Evolutionary conservation across 2,113 vertebrate genomes (phyloP), one percentile per base, ranked within the genome.

Genomic region (Oncorhynchus keta): DNA sequence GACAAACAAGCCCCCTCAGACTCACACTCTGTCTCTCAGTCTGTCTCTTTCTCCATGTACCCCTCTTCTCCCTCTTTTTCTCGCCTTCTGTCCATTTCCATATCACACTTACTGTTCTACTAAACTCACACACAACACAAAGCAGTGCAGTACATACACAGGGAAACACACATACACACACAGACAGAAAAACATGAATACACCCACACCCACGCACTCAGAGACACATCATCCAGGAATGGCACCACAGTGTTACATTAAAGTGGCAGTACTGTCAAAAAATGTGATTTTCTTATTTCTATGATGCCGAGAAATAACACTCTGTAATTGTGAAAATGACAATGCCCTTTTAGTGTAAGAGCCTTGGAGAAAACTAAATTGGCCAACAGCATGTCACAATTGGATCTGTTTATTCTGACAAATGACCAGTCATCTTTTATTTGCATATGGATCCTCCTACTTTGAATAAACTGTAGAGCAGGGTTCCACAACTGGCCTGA

Each of bases 1-100:
- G 81, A 89, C 83, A 89, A 91, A 89, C 83, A 86, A 89, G 82
- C 79, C 85, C 86, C 85, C 88, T 89, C 86, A 86, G 77, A 70
- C 79, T 79, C 78, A 83, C 68, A 71, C 39, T 45, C 79, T 86
- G 82, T 85, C 81, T 81, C 81, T 86, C 81, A 79, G 74, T 78
- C 85, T 86, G 84, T 77, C 72, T 77, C 78, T 84, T 83, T 26
- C 66, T 79, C 73, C 20, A 68, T 79, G 73, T 45, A 9, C 39
- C 8, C 9, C 39, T 11, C 39, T 45, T 45, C 39, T 45, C 39
- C 9, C 39, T 45, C 39, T 73, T 68, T 61, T 62, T 22, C 77
- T 86, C 83, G 78, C 67, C 80, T 83, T 80, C 71, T 76, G 83
- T 79, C 48, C 82, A 79, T 70, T 22, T 79, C 78, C 45, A 59